Conservation (phyloP, 2,888 invertebrate species). For the Anthophora plumipes region DNA sequence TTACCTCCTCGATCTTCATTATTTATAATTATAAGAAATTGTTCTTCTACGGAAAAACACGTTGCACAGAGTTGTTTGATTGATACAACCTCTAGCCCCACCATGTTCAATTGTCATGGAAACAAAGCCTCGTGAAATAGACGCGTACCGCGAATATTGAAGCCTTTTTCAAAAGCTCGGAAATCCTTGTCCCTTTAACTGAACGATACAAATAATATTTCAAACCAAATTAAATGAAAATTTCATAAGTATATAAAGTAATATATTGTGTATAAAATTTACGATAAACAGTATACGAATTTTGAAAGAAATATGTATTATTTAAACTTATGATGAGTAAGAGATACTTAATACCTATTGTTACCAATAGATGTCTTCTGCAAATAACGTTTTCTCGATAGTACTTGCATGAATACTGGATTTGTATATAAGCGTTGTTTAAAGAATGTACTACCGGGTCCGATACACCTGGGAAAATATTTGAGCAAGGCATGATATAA, state of each 20-base stretch:
- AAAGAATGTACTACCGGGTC: conserved; percentile 58
- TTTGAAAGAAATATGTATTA: background rate
- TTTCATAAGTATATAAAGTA: background rate
- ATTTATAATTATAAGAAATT: conserved; percentile 12
- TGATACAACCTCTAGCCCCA: conserved; percentile 33
- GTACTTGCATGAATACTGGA: background rate
- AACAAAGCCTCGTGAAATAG: background rate
- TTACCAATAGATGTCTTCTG: conserved; percentile 60
- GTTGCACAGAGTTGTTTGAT: conserved; percentile 52
- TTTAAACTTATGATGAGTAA: background rate
- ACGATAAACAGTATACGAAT: no score
- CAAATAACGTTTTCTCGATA: conserved; percentile 55
- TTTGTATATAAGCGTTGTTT: conserved; percentile 65
- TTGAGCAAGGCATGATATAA: conserved; percentile 65
- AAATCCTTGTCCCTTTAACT: background rate
- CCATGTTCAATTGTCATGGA: conserved; percentile 26
- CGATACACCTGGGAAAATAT: conserved; percentile 75
- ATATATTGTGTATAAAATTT: background rate
- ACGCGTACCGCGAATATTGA: background rate
- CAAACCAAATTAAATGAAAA: background rate
- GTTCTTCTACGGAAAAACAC: conserved; percentile 20
- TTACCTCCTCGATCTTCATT: conserved; percentile 99
- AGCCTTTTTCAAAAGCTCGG: background rate
- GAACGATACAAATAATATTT: background rate
- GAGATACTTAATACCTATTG: conserved; percentile 30